Evolutionary conservation across 2,888 invertebrate species (phyloP), one percentile per base, ranked within the genome.

Genomic region (Cephus spinipes): DNA sequence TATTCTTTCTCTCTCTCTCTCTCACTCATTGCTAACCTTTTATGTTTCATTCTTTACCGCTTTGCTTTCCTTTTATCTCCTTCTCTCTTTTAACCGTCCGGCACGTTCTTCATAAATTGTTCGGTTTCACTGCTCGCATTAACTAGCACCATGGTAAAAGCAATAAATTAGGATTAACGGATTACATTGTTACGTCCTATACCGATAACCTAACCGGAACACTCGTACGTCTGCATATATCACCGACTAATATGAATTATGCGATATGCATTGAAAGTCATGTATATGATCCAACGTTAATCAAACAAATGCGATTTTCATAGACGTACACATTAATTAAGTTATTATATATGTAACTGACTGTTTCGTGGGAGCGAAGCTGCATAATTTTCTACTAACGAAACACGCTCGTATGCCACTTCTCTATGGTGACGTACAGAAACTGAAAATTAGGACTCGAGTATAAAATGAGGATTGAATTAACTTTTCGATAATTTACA

Each of bases 101-200:
- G 55, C 55, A 15, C 55, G 55, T 55, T 23, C 55, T 55, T 55
- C 55, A 55, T 55, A 55, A 55, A 55, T 55, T 55, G 55, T 23
- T 55, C 55, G 23, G 23, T 23, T 77, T 55, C 33, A 31, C 77
- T 69, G 69, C 71, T 35, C 33, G 74, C 32, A 77, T 77, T 69
- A 77, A 77, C 77, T 73, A 34, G 55, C 68, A 71, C 74, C 74
- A 69, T 55, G 71, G 35, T 69, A 32, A 74, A 75, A 69, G 77
- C 77, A 55, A 69, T 77, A 77, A 77, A 77, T 77, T 77, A 77
- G 75, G 77, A 77, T 77, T 74, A 77, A 75, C 69, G 74, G 77
- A 77, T 77, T 77, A 77, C 74, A 69, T 74, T 33, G 34, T 73
- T 74, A 77, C 34, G 73, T 76, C 34, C 32, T 34, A 55, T 55